These are phyloP conservation scores for Halcyon smyrnensis DNA, from an alignment of 2,797 vertebrate species.

Conservation along the genomic window DNA sequence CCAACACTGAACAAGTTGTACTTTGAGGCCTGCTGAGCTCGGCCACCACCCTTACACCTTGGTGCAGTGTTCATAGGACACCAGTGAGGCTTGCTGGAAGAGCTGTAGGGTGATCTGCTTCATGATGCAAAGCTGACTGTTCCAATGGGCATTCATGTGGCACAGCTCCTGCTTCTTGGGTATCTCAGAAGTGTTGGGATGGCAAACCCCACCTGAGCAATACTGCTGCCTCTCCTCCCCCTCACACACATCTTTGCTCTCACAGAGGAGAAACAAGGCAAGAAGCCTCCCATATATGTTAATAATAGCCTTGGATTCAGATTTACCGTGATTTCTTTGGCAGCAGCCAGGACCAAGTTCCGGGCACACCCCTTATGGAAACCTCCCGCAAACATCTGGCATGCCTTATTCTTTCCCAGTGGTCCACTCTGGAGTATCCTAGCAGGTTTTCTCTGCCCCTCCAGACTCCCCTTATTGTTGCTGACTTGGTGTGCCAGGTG, in stretches of 20 bases:
- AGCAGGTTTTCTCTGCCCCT: background rate
- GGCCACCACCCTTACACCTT: background rate
- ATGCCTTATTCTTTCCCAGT: background rate
- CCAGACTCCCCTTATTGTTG: fast-evolving
- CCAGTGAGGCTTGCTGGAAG: background rate
- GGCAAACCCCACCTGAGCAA: background rate
- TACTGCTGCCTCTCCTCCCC: background rate
- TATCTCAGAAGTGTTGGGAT: background rate
- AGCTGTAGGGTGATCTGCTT: background rate
- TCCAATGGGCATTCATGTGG: fast-evolving
- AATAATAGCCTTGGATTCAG: background rate
- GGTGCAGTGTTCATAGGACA: background rate
- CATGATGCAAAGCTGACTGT: background rate
- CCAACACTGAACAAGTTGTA: background rate
- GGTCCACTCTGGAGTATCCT: background rate
- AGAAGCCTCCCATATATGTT: background rate
- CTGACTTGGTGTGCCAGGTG: background rate
- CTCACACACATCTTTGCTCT: background rate
- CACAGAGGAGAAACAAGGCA: background rate
- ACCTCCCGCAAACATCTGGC: background rate
- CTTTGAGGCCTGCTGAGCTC: background rate
- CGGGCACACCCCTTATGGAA: background rate
- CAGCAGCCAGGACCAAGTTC: fast-evolving
- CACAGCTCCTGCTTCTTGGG: fast-evolving
- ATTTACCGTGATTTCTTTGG: background rate